Percentiles rank a stretch among this genome's conserved stretches.
phyloP scores from a whole-genome alignment of 2,797 vertebrate species.

The Paramormyrops hopkinsi region DNA sequence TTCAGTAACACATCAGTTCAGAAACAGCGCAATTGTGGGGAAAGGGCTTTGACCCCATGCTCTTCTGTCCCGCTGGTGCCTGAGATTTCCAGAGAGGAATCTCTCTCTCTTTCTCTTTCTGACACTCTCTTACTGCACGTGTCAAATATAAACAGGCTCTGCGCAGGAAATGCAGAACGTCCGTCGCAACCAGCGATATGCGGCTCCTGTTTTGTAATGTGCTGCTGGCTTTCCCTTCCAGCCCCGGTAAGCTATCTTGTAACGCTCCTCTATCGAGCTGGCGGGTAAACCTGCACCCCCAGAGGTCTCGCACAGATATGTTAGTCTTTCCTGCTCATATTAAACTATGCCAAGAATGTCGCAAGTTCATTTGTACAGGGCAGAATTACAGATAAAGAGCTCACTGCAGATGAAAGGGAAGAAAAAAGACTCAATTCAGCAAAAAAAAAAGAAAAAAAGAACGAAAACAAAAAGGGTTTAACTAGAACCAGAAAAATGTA shows the following conservation, averaged over 20 bases:
- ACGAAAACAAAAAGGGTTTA: slow-evolving; percentile 6
- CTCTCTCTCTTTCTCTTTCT: background rate
- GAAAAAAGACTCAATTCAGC: slow-evolving; percentile 36
- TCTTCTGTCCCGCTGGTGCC: slow-evolving; percentile 31
- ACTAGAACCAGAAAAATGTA: slow-evolving; percentile 44
- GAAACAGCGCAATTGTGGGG: slow-evolving; percentile 21
- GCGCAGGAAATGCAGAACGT: slow-evolving; percentile 5
- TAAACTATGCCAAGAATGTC: slow-evolving; percentile 35
- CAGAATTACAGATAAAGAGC: slow-evolving; percentile 28
- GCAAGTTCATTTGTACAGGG: slow-evolving; percentile 25
- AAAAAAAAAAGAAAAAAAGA: slow-evolving; percentile 26
- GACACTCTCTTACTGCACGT: slow-evolving; percentile 20
- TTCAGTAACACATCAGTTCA: background rate
- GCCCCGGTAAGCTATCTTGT: background rate
- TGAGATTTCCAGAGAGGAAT: slow-evolving; percentile 15
- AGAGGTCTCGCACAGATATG: background rate
- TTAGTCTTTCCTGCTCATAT: slow-evolving; percentile 17
- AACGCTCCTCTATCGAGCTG: background rate
- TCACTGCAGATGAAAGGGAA: slow-evolving; percentile 19
- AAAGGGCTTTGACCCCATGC: slow-evolving; percentile 50
- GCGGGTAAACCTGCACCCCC: background rate
- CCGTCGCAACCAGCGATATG: background rate
- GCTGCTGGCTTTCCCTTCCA: background rate
- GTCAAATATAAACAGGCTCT: slow-evolving; percentile 8
- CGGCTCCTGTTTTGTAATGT: background rate